These are phyloP conservation scores for Sarcophaga subvicina DNA, from an alignment of 2,888 invertebrate genomes.

Conservation along the genomic window DNA sequence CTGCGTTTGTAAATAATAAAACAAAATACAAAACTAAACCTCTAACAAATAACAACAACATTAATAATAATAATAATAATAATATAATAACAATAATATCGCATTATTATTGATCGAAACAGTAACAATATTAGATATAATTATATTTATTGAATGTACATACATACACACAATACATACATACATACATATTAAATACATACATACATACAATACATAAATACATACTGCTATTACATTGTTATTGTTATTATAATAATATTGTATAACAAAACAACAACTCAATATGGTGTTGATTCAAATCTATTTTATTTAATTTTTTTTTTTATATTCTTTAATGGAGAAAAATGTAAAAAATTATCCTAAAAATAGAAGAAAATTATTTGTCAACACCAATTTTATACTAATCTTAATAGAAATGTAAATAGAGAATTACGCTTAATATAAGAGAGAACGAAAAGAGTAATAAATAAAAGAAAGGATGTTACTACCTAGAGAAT, in stretches of 20 bases:
- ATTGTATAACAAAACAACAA: constrained; percentile 19
- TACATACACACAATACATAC: constrained; percentile 42
- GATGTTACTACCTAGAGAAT: constrained; percentile 47
- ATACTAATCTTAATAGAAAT: constrained; percentile 43
- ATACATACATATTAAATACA: background rate
- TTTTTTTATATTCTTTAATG: constrained; percentile 27
- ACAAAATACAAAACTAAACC: background rate
- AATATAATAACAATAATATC: background rate
- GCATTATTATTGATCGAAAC: constrained; percentile 29
- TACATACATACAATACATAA: constrained; percentile 42
- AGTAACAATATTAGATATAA: constrained; percentile 49
- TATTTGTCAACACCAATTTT: background rate
- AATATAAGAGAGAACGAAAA: constrained; percentile 31
- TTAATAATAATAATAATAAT: constrained; percentile 15
- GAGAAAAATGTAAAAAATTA: constrained; percentile 14
- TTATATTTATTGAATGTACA: constrained; percentile 47
- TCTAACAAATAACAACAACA: constrained; percentile 33
- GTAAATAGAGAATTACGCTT: constrained; percentile 57
- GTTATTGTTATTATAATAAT: constrained; percentile 16
- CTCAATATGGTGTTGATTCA: constrained; percentile 21
- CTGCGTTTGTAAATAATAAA: constrained; percentile 63
- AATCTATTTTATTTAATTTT: background rate
- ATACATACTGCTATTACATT: constrained; percentile 10
- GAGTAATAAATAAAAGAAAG: constrained; percentile 18
- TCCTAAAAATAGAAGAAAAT: background rate